A percentile compares a stretch with the other conserved stretches of the same genome.
Evolutionary conservation across 2,113 vertebrate genomes (phyloP).

Genomic region (Hippopotamus amphibius): DNA sequence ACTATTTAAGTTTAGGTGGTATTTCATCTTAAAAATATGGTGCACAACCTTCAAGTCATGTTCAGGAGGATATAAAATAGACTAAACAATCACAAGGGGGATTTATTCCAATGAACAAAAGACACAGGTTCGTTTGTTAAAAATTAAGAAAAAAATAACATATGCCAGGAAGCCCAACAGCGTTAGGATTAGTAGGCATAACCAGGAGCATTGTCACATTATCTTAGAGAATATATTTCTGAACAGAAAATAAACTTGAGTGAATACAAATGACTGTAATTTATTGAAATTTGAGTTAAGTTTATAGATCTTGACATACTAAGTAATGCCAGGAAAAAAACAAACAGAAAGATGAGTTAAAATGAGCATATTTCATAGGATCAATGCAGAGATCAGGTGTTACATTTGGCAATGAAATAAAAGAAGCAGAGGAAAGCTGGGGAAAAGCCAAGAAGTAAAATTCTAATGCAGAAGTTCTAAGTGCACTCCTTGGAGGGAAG

Average conservation of each 20-base stretch:
- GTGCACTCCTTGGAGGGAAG: background rate
- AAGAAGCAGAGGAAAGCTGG: background rate
- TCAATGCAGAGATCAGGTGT: background rate
- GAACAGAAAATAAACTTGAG: conserved; percentile 18
- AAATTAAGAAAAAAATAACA: background rate
- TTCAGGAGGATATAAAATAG: conserved; percentile 57
- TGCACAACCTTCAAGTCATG: background rate
- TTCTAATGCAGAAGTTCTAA: background rate
- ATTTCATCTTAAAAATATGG: background rate
- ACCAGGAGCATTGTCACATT: background rate
- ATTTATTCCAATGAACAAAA: conserved; percentile 68
- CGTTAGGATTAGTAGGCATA: conserved; percentile 5
- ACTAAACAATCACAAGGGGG: conserved; percentile 52
- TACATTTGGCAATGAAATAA: background rate
- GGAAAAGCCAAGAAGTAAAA: background rate
- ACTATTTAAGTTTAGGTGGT: background rate
- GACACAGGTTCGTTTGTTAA: conserved; percentile 19
- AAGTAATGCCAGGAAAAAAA: background rate
- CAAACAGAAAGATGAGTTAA: background rate
- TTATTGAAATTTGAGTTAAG: background rate
- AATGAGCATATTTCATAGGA: background rate
- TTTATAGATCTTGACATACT: conserved; percentile 53
- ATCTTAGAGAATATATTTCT: conserved; percentile 38
- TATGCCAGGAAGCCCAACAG: background rate
- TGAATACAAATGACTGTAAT: background rate